Evolutionary conservation across 2,888 invertebrate genomes (phyloP), one percentile per base, ranked within the genome.

Genomic region (Clanis bilineata): DNA sequence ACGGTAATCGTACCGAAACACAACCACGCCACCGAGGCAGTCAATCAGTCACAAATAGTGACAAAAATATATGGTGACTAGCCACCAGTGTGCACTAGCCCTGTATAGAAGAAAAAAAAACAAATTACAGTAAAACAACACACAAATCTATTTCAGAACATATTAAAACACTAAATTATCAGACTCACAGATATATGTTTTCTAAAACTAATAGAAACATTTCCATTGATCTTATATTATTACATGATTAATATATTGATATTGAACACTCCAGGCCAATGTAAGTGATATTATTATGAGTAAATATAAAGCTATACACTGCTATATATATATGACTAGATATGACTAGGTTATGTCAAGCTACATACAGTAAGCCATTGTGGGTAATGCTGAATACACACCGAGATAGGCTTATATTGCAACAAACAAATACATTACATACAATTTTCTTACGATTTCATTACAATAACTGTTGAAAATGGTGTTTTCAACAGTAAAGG

Each of bases 181-280:
- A 65, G 62, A 72, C 64, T 69, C 61, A 57, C 45, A 57, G 36
- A 44, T 57, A 28, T 47, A 38, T 22, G 45, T 47, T 57, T 65
- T 64, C 59, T 60, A 55, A 60, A 43, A 60, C 58, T 57, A 51
- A 54, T 51, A 59, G 59, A 58, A 43, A 23, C 45, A 28, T 43
- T 39, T 38, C 56, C 58, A 47, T 1, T 36, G 10, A 18, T 60
- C 32, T 63, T 54, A 58, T 39, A 56, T 55, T 25, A 56, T 32
- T 57, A 61, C 36, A 57, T 70, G 64, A 65, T 36, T 43, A 64
- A 57, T 71, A 67, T 61, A 70, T 66, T 69, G 73, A 70, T 72
- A 77, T 76, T 82, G 76, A 81, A 83, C 83, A 83, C 80, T 72
- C 76, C 73, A 79, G 83, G 81, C 77, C 66, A 73, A 59, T 54